phyloP scores from a whole-genome alignment of 2,888 invertebrate genomes.

The Cordilura impudica region DNA sequence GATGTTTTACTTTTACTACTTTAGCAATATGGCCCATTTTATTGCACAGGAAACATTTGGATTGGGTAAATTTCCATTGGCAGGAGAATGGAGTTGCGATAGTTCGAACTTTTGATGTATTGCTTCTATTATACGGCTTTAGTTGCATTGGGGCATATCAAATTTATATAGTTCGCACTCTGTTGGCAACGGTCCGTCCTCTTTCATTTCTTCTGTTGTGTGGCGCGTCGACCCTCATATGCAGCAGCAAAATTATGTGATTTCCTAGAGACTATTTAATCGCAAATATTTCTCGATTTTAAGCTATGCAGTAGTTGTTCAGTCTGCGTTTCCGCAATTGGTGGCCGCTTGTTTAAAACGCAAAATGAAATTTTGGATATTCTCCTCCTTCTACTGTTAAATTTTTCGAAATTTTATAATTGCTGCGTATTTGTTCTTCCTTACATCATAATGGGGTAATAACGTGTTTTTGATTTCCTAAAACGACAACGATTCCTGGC shows the following conservation, averaged over 20 bases:
- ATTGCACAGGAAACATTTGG: no score
- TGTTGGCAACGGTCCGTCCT: no score
- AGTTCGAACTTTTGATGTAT: no score
- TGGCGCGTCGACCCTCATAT: neutral
- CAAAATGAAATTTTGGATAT: slow-evolving; percentile 47
- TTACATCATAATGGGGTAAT: slow-evolving; percentile 2
- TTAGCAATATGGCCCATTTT: no score
- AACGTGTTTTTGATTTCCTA: slow-evolving; percentile 10
- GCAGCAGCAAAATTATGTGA: neutral
- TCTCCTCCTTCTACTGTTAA: slow-evolving; percentile 7
- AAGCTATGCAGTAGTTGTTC: neutral
- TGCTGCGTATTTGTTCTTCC: slow-evolving; percentile 19
- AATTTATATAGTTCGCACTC: neutral
- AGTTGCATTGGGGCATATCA: neutral
- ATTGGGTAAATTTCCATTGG: no score
- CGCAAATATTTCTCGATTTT: neutral
- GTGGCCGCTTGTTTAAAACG: slow-evolving; percentile 35
- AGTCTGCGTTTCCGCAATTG: no score
- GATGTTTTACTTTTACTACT: no score
- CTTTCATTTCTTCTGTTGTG: neutral
- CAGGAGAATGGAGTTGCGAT: no score
- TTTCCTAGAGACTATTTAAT: neutral
- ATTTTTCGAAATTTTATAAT: slow-evolving; percentile 45
- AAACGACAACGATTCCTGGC: neutral
- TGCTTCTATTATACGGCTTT: neutral